Evolutionary conservation across 92 coral and sea anemone species (phyloP).

Genomic region (Zoanthus gigantus): DNA sequence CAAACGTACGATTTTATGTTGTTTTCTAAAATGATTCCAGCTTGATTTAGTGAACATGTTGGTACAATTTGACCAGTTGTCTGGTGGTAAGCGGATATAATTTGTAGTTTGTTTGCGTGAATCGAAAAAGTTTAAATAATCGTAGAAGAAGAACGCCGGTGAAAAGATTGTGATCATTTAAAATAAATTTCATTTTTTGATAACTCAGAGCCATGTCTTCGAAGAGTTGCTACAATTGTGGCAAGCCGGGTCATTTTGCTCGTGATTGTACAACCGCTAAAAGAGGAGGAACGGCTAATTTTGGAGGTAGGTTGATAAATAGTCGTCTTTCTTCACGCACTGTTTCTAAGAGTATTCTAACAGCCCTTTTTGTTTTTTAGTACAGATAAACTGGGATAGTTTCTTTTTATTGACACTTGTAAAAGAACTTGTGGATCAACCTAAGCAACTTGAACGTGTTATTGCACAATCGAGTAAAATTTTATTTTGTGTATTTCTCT

Average conservation of each 20-base stretch:
- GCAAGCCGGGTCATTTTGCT: conserved; percentile 41
- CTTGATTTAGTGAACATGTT: background rate
- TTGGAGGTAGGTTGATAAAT: conserved; percentile 30
- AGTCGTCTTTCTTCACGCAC: background rate
- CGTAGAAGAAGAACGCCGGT: background rate
- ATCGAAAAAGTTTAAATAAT: background rate
- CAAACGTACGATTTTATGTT: background rate
- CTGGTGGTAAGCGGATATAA: conserved; percentile 1
- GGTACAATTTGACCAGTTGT: background rate
- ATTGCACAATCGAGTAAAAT: conserved; percentile 25
- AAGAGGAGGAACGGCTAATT: conserved; percentile 20
- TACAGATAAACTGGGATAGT: background rate
- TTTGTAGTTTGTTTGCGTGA: background rate
- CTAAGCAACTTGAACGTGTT: background rate
- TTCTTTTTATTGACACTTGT: background rate
- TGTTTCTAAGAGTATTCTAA: background rate
- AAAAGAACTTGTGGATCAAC: background rate
- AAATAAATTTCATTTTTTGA: background rate
- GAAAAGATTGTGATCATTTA: background rate
- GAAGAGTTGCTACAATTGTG: conserved; percentile 45
- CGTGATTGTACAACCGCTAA: conserved; percentile 30
- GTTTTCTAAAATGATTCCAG: too few relatives aligned
- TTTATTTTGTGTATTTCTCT: background rate
- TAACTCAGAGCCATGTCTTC: conserved; percentile 36
- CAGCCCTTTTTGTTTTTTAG: background rate